phyloP scores from a whole-genome alignment of 2,797 vertebrate species.

The Gymnoscopelus microlampas region DNA sequence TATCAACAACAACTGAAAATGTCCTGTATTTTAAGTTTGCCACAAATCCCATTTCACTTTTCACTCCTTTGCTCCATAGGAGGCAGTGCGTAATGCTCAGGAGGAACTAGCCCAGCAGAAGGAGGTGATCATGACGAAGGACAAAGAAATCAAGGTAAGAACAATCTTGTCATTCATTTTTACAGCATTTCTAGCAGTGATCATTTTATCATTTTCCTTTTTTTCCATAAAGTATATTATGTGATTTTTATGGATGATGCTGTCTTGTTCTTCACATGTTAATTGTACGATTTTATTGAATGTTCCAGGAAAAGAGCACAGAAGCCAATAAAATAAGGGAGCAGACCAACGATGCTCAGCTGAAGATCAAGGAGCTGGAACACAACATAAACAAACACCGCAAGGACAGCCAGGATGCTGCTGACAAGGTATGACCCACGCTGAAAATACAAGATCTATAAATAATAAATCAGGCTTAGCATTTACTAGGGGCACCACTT shows the following conservation, averaged over 20 bases:
- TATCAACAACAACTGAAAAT: too few species aligned
- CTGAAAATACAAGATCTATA: too few species aligned
- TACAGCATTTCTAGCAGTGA: background rate
- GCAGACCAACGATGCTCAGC: constrained; percentile 87
- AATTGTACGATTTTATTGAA: constrained; percentile 5
- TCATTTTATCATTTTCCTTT: background rate
- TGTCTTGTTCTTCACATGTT: background rate
- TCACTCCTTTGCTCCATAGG: constrained; percentile 69
- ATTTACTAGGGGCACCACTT: too few species aligned
- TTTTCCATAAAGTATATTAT: background rate
- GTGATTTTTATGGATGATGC: background rate
- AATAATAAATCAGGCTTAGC: too few species aligned
- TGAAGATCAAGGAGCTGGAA: constrained; percentile 91
- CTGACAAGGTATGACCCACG: constrained; percentile 67
- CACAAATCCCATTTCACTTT: background rate
- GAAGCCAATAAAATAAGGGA: constrained; percentile 83
- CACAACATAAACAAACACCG: constrained; percentile 89
- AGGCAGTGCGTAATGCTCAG: constrained; percentile 86
- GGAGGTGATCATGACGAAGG: constrained; percentile 84
- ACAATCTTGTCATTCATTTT: background rate
- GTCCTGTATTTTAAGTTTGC: too few species aligned
- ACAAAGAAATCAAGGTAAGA: constrained; percentile 85
- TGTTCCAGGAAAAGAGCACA: constrained; percentile 74
- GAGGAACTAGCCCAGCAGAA: constrained; percentile 89
- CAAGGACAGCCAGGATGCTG: constrained; percentile 86